These are phyloP conservation scores for Gadopsis marmoratus DNA, from an alignment of 2,797 vertebrate species.

Conservation along the genomic window DNA sequence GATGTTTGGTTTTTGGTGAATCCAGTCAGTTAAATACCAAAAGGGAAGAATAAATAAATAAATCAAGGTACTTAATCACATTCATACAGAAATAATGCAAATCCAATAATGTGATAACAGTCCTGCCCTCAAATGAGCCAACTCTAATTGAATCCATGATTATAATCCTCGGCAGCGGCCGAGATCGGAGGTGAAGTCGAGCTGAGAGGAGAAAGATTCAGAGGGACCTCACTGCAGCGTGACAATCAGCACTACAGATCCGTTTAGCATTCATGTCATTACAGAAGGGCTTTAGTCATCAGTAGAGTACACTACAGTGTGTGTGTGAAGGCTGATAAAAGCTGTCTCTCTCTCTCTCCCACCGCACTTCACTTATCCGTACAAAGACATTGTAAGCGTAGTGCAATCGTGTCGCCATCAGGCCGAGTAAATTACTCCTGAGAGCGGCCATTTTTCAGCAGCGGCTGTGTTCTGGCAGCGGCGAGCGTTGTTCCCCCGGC, in stretches of 20 bases:
- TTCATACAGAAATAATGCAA: slow-evolving; percentile 15
- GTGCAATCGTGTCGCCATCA: slow-evolving; percentile 58
- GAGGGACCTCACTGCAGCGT: slow-evolving; percentile 7
- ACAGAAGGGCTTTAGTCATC: slow-evolving; percentile 53
- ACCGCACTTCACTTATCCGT: slow-evolving; percentile 64
- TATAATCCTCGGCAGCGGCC: not conserved
- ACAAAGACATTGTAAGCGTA: slow-evolving; percentile 66
- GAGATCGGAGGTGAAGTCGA: not conserved
- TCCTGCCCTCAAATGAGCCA: not conserved
- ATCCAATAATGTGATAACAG: not conserved
- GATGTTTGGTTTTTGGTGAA: not conserved
- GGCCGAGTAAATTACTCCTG: slow-evolving; percentile 62
- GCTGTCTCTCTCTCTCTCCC: slow-evolving; percentile 19
- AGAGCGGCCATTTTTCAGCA: slow-evolving; percentile 71
- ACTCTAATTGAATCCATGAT: slow-evolving; percentile 8
- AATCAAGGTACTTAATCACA: slow-evolving; percentile 1
- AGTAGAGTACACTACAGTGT: slow-evolving; percentile 24
- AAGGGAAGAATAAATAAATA: too few relatives aligned
- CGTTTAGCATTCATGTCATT: slow-evolving; percentile 59
- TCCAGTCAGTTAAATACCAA: not conserved
- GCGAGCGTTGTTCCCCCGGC: not conserved
- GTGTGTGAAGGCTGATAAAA: slow-evolving; percentile 54
- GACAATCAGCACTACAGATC: slow-evolving; percentile 32
- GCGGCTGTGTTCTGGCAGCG: slow-evolving; percentile 45
- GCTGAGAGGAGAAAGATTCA: not conserved